Percentiles rank a stretch among this genome's conserved stretches.
These are phyloP conservation scores for Spodoptera exigua DNA, from an alignment of 2,888 invertebrate species.

Conservation along the genomic window DNA sequence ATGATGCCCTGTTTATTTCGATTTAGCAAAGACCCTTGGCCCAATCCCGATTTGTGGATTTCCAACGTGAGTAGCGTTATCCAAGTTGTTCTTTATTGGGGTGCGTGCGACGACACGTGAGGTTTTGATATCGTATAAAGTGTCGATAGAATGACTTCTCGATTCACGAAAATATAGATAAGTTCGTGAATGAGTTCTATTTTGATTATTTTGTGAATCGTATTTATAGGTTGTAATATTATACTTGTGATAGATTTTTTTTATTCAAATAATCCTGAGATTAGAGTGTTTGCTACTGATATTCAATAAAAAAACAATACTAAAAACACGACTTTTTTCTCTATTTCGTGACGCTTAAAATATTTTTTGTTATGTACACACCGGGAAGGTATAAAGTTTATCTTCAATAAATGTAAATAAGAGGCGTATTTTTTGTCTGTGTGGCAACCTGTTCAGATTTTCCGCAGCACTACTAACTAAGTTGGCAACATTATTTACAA, in stretches of 20 bases:
- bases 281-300: too few relatives aligned
- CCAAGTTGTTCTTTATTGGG: conserved; percentile 63
- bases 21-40: conserved; percentile 67
- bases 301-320: too few relatives aligned
- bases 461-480: conserved; percentile 37
- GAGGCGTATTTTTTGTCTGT: conserved; percentile 24
- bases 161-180: conserved; percentile 21
- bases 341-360: too few relatives aligned
- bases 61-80: conserved; percentile 67
- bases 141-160: conserved; percentile 20
- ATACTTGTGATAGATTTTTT: too few relatives aligned
- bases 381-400: too few relatives aligned
- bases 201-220: background rate
- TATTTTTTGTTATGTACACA: too few relatives aligned
- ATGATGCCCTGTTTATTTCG: conserved; percentile 76
- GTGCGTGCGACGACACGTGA: conserved; percentile 48
- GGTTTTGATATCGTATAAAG: conserved; percentile 41
- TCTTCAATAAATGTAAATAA: too few relatives aligned
- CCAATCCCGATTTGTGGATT: conserved; percentile 66
- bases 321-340: too few relatives aligned
- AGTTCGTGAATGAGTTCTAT: conserved; percentile 26
- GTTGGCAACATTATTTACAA: conserved; percentile 55
- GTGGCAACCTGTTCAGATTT: conserved; percentile 16
- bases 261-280: too few relatives aligned
- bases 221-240: background rate